These are phyloP conservation scores for Platycercus adscitus DNA, from an alignment of 2,113 vertebrate species.

Conservation along the genomic window DNA sequence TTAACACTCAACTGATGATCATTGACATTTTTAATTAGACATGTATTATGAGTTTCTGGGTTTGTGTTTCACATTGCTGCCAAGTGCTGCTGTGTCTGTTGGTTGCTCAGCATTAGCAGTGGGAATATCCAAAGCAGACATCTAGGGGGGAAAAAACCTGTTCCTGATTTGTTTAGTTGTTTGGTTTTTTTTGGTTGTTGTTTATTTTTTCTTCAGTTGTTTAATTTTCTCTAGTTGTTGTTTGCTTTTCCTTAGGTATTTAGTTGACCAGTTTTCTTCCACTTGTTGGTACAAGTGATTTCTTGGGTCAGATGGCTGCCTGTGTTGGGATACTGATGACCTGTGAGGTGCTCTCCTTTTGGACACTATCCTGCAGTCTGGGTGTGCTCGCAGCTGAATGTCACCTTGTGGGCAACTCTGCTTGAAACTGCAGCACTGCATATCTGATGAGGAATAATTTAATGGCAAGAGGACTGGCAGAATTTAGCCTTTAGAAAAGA, in stretches of 20 bases:
- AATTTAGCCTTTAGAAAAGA: conserved; percentile 40
- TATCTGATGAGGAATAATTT: background rate
- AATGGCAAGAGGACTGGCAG: background rate
- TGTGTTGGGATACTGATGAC: background rate
- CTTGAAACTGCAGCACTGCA: background rate
- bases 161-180: background rate
- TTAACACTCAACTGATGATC: background rate
- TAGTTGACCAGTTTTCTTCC: background rate
- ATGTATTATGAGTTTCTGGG: background rate
- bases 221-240: background rate
- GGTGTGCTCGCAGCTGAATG: background rate
- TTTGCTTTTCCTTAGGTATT: background rate
- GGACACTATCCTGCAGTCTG: background rate
- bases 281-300: background rate
- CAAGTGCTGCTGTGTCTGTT: background rate
- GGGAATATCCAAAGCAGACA: background rate
- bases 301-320: background rate
- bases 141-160: background rate
- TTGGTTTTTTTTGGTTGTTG: background rate
- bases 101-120: background rate
- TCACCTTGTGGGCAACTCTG: background rate
- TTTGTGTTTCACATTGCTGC: background rate
- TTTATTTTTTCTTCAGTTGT: background rate
- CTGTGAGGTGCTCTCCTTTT: background rate
- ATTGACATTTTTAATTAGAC: background rate